These are phyloP conservation scores for Elmis aenea DNA, from an alignment of 2,888 invertebrate genomes.

Conservation along the genomic window DNA sequence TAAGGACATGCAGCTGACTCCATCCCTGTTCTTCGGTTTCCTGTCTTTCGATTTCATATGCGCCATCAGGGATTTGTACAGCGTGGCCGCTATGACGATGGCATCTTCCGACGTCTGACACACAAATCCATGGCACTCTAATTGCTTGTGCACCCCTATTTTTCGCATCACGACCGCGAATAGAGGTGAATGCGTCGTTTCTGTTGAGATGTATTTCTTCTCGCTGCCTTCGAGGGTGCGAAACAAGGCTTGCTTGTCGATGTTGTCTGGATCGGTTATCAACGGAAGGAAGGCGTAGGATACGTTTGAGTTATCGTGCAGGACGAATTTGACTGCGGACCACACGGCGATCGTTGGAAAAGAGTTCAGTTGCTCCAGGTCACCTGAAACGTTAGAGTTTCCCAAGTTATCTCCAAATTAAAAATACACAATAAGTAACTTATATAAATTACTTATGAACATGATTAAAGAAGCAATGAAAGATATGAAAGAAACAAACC, in stretches of 20 bases:
- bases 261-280: constrained; percentile 74
- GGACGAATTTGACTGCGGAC: constrained; percentile 84
- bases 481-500: no score
- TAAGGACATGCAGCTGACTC: constrained; percentile 71
- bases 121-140: constrained; percentile 89
- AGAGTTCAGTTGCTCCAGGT: constrained; percentile 67
- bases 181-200: constrained; percentile 70
- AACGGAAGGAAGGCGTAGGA: constrained; percentile 77
- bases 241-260: constrained; percentile 68
- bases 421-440: no score
- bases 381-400: constrained; percentile 44
- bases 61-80: constrained; percentile 83
- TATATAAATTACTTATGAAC: no score
- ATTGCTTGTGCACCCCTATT: constrained; percentile 66
- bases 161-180: constrained; percentile 89
- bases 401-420: no score
- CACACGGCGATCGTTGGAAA: constrained; percentile 90
- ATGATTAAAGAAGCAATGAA: no score
- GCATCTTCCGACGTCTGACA: constrained; percentile 88
- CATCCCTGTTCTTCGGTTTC: constrained; percentile 65
- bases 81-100: constrained; percentile 83
- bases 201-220: constrained; percentile 54
- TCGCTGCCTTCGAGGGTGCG: constrained; percentile 52
- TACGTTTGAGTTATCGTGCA: constrained; percentile 53
- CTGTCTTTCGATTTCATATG: constrained; percentile 65